Percentiles rank a stretch among this genome's conserved stretches.
phyloP scores from a whole-genome alignment of 2,797 vertebrate genomes.

The Clarias fuscus region DNA sequence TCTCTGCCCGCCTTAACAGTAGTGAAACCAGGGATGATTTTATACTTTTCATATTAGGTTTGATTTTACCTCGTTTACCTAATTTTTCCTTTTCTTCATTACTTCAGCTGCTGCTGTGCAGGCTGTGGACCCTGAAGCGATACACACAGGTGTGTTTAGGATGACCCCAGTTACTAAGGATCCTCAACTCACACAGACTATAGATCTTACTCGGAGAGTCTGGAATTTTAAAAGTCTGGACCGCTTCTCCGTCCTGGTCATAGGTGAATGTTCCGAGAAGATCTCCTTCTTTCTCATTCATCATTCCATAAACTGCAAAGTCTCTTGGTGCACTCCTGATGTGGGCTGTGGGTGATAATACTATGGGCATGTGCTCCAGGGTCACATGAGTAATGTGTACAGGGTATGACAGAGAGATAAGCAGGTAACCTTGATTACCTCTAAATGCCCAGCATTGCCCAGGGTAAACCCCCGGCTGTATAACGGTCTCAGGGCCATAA shows the following conservation, averaged over 20 bases:
- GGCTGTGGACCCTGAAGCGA: no score
- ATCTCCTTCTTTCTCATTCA: conserved; percentile 54
- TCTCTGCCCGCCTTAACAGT: no score
- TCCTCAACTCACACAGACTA: no score
- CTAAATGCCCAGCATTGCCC: conserved; percentile 84
- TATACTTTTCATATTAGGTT: no score
- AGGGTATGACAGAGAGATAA: conserved; percentile 72
- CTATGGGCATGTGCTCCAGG: conserved; percentile 77
- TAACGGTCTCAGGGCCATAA: not conserved
- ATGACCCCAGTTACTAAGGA: no score
- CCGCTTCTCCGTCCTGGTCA: conserved; percentile 67
- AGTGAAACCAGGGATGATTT: no score
- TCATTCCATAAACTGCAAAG: conserved; percentile 75
- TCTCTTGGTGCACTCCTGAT: conserved; percentile 80
- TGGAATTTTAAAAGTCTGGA: conserved; percentile 77
- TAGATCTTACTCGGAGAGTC: conserved; percentile 34
- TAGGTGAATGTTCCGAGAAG: conserved; percentile 76
- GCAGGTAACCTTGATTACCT: conserved; percentile 76
- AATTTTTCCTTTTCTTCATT: no score
- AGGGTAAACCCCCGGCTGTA: conserved; percentile 77
- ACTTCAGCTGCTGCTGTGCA: no score
- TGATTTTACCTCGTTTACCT: no score
- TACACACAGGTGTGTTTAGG: no score
- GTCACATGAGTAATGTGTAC: conserved; percentile 76
- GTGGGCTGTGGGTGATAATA: conserved; percentile 71